Evolutionary conservation across 2,113 vertebrate species (phyloP).

Genomic region (Seriola aureovittata): DNA sequence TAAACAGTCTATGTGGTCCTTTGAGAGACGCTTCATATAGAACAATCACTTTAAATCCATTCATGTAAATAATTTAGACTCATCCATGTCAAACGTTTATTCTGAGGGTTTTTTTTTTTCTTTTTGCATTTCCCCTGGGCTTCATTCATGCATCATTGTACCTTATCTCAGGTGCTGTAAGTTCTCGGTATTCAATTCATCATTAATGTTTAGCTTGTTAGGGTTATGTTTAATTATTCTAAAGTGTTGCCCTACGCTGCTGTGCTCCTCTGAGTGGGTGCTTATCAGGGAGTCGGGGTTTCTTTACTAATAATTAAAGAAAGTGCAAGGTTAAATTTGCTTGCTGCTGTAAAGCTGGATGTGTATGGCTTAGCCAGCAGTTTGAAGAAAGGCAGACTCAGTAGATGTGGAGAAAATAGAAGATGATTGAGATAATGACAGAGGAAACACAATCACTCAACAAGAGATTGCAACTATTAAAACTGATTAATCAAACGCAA

Average conservation of each 20-base stretch:
- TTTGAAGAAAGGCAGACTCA: not conserved
- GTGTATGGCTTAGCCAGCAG: not conserved
- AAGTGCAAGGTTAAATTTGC: not conserved
- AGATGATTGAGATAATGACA: conserved; percentile 44
- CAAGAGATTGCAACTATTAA: conserved; percentile 46
- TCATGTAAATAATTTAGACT: conserved; percentile 10
- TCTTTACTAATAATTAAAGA: conserved; percentile 42
- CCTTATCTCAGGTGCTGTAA: not conserved
- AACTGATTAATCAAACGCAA: conserved; percentile 36
- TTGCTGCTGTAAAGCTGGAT: not conserved
- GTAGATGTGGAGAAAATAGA: not conserved
- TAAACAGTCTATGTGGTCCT: not conserved
- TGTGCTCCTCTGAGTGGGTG: not conserved
- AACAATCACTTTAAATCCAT: conserved; percentile 13
- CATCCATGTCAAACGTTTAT: not conserved
- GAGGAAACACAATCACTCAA: conserved; percentile 36
- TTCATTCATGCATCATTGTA: not conserved
- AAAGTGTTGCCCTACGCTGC: conserved; percentile 9
- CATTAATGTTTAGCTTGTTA: conserved; percentile 1
- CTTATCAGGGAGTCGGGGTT: conserved; percentile 34
- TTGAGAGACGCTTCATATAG: not conserved
- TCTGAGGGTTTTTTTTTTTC: not conserved
- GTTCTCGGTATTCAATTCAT: conserved; percentile 20
- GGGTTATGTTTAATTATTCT: conserved; percentile 46
- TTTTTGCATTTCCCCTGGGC: not conserved